phyloP scores from a whole-genome alignment of 2,797 vertebrate genomes.

The Neostethus bicornis region DNA sequence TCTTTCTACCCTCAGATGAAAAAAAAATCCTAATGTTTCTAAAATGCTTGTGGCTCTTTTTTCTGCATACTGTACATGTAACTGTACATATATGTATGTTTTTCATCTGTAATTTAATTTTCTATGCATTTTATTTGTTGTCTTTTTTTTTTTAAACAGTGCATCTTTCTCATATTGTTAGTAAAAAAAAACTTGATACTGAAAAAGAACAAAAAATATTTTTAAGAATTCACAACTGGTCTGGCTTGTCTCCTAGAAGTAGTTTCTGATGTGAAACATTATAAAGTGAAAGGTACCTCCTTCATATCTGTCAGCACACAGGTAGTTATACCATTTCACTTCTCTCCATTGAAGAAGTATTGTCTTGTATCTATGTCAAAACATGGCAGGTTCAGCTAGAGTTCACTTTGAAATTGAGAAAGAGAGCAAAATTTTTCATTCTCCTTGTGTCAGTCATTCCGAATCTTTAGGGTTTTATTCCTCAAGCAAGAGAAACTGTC shows the following conservation, averaged over 20 bases:
- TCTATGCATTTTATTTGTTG: background rate
- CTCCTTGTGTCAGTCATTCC: slow-evolving; percentile 43
- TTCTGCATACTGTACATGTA: background rate
- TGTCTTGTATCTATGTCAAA: slow-evolving; percentile 50
- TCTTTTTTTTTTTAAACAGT: background rate
- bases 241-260: slow-evolving; percentile 33
- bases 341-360: slow-evolving; percentile 38
- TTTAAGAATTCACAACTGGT: slow-evolving; percentile 1
- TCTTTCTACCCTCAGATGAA: too few relatives aligned
- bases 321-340: slow-evolving; percentile 42
- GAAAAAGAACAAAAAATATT: slow-evolving; percentile 1
- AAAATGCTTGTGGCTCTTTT: background rate
- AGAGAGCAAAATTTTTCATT: slow-evolving; percentile 26
- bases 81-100: slow-evolving; percentile 1
- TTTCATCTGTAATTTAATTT: background rate
- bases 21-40: too few relatives aligned
- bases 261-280: slow-evolving; percentile 34
- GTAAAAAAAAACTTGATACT: background rate
- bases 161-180: slow-evolving; percentile 4
- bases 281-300: slow-evolving; percentile 40
- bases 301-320: slow-evolving; percentile 41
- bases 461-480: slow-evolving; percentile 35
- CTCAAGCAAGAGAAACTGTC: slow-evolving; percentile 30
- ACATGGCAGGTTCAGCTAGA: slow-evolving; percentile 64
- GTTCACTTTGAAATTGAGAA: slow-evolving; percentile 62